phyloP scores from a whole-genome alignment of 2,888 invertebrate genomes.

The Drosophila atripex region DNA sequence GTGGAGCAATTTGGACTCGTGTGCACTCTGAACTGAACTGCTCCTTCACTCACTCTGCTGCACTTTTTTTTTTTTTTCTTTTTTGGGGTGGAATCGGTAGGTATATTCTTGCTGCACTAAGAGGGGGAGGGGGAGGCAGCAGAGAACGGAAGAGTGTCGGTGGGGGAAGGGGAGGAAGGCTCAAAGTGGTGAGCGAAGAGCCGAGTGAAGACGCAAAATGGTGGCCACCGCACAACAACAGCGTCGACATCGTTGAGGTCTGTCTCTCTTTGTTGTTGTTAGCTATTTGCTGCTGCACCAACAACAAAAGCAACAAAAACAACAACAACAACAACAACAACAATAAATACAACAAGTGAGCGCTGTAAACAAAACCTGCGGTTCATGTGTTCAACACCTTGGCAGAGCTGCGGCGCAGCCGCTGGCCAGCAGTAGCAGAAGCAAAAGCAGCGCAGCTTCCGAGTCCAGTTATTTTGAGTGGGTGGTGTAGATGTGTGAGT shows the following conservation, averaged over 20 bases:
- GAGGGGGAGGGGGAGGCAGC: background rate
- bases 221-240: constrained; percentile 71
- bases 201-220: constrained; percentile 66
- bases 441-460: constrained; percentile 7
- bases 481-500: constrained; percentile 21
- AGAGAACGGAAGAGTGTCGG: constrained; percentile 8
- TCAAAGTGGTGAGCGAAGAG: constrained; percentile 24
- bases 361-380: constrained; percentile 76
- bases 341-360: constrained; percentile 47
- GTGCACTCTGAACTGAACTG: constrained; percentile 58
- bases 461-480: constrained; percentile 33
- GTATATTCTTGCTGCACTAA: constrained; percentile 28
- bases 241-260: constrained; percentile 63
- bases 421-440: constrained; percentile 28
- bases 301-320: constrained; percentile 46
- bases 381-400: constrained; percentile 78
- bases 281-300: constrained; percentile 51
- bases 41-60: constrained; percentile 33
- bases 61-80: constrained; percentile 30
- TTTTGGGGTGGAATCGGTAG: constrained; percentile 65
- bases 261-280: constrained; percentile 41
- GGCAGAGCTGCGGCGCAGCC: constrained; percentile 40
- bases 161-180: constrained; percentile 38
- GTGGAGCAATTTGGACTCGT: constrained; percentile 65
- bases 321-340: constrained; percentile 36